Conservation (phyloP, 2,113 vertebrate genomes). For the Heterochromis multidens region DNA sequence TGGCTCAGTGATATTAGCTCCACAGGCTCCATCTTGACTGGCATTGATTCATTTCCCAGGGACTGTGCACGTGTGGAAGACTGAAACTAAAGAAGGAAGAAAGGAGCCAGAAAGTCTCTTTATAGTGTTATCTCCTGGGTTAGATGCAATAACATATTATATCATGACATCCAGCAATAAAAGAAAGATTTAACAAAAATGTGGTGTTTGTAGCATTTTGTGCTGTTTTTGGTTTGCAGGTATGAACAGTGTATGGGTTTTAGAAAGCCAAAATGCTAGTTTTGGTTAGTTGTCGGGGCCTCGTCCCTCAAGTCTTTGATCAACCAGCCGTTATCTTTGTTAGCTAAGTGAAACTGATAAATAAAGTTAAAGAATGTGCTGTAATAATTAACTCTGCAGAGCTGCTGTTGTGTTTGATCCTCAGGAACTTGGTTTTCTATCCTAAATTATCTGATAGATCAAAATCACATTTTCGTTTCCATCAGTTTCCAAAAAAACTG, state of each 20-base stretch:
- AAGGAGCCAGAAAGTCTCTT: neutral
- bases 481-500: neutral
- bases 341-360: neutral
- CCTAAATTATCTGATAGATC: neutral
- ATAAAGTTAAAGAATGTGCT: neutral
- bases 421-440: neutral
- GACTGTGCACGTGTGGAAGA: conserved; percentile 5
- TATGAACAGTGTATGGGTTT: neutral
- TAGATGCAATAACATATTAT: neutral
- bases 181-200: neutral
- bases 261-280: neutral
- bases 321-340: neutral
- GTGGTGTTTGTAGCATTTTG: neutral
- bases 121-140: neutral
- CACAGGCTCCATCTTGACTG: conserved; percentile 14
- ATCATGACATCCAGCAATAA: neutral
- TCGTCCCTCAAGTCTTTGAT: neutral
- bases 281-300: neutral
- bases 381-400: neutral
- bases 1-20: conserved; percentile 24
- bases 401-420: neutral
- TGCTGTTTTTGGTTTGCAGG: neutral
- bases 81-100: neutral
- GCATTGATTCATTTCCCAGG: conserved; percentile 47
- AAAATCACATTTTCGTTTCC: neutral